Percentiles rank a stretch among this genome's conserved stretches.
Evolutionary conservation across 1,140 invertebrate species (phyloP).

Genomic region (Cherax destructor): DNA sequence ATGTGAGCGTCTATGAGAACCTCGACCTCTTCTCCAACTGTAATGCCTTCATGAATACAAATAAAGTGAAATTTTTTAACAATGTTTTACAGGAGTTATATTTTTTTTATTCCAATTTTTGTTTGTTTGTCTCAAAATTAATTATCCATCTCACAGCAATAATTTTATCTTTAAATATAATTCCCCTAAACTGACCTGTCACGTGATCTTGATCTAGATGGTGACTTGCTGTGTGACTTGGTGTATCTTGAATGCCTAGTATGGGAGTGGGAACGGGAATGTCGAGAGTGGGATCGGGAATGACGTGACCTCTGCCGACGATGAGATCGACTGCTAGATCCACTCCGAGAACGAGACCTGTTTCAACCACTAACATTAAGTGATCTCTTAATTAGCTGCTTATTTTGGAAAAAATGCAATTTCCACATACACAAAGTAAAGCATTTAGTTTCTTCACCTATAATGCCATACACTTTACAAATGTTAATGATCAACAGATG

Average conservation of each 20-base stretch:
- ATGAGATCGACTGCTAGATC: conserved; percentile 64
- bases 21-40: conserved; percentile 48
- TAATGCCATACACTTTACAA: too few relatives aligned
- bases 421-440: too few relatives aligned
- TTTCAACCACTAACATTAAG: conserved; percentile 16
- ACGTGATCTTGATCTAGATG: conserved; percentile 75
- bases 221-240: conserved; percentile 73
- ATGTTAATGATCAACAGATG: too few relatives aligned
- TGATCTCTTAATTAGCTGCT: not conserved
- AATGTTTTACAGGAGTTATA: too few relatives aligned
- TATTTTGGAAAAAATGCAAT: not conserved
- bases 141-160: too few relatives aligned
- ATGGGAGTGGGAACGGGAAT: conserved; percentile 74
- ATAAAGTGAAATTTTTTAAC: too few relatives aligned
- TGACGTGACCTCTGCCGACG: conserved; percentile 74
- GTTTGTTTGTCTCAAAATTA: too few relatives aligned
- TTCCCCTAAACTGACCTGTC: conserved; percentile 50
- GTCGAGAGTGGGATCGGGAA: conserved; percentile 74
- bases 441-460: too few relatives aligned
- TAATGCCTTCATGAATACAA: conserved; percentile 13
- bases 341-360: conserved; percentile 71
- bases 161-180: too few relatives aligned
- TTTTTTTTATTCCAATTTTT: too few relatives aligned
- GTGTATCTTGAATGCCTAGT: conserved; percentile 73
- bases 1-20: conserved; percentile 49